Base-by-base conservation (phyloP, 2,888 invertebrate genomes). In the Dasypolia templi region DNA sequence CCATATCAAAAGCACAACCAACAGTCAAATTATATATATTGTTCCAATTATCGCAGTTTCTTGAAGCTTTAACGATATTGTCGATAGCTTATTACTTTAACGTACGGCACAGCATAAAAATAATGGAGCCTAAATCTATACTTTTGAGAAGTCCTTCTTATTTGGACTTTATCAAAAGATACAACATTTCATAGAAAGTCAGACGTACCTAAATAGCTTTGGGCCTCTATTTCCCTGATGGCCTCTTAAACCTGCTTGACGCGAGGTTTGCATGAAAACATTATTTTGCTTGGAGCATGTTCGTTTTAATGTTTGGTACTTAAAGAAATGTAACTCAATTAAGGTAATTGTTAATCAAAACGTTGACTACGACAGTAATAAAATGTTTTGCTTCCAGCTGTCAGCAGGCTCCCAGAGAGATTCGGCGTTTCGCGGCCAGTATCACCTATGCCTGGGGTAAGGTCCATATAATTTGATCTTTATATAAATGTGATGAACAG, bases 361-460 rank as follows among this genome's bases (percentile, higher is more conserved):
- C 0, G n/a, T 19, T 62, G n/a, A n/a, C n/a, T n/a, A n/a, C n/a
- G n/a, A n/a, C n/a, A n/a, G n/a, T n/a, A n/a, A n/a, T n/a, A n/a
- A 17, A n/a, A 32, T 55, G 3, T 26, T 42, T 62, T 61, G 35
- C 39, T 91, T 89, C 5, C 90, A 94, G 94, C 91, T 86, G 81
- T 85, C 14, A 90, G 90, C 65, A 89, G 88, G 0, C 73, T 94
- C 19, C 76, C 86, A 11, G 85, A 89, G 9, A 89, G 94, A 74
- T 94, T 94, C 67, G 94, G 93, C 1, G 94, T 93, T 53, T 93
- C 93, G 58, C 89, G 94, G 7, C 93, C 94, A 1, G 84, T 88
- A 2, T 94, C 95, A 0, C 94, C 95, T 9, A 70, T 91, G 1
- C 92, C 94, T 49, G 91, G 91, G 69, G 94, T 95, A 87, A 90